A percentile compares a stretch with the other conserved stretches of the same genome.
Conservation (phyloP, 2,888 invertebrate species). For the Emesis russula region DNA sequence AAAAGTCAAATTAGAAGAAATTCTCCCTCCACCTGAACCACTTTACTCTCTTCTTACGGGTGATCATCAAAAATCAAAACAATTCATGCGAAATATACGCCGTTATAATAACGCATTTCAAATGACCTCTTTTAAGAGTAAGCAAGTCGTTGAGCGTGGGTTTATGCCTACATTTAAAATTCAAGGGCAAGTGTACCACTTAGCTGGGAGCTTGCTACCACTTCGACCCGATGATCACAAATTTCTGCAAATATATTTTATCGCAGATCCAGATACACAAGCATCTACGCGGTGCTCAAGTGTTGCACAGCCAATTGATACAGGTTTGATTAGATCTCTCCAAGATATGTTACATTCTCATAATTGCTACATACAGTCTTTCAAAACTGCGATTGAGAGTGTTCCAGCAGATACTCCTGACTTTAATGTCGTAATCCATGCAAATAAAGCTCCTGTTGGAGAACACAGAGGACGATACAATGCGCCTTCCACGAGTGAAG, state of each 20-base stretch:
- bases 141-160: slow-evolving; percentile 73
- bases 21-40: slow-evolving; percentile 77
- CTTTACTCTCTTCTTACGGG: slow-evolving; percentile 79
- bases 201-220: slow-evolving; percentile 76
- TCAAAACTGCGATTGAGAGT: slow-evolving; percentile 84
- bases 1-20: slow-evolving; percentile 80
- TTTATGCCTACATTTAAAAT: slow-evolving; percentile 85
- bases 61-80: slow-evolving; percentile 77
- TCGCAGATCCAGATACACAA: slow-evolving; percentile 78
- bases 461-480: slow-evolving; percentile 85
- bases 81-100: slow-evolving; percentile 78
- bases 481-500: slow-evolving; percentile 84
- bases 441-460: slow-evolving; percentile 80
- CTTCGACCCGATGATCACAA: slow-evolving; percentile 78
- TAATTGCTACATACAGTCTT: slow-evolving; percentile 80
- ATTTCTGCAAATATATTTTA: slow-evolving; percentile 83
- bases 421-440: slow-evolving; percentile 83
- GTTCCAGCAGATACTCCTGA: slow-evolving; percentile 75
- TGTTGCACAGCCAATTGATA: slow-evolving; percentile 78
- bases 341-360: slow-evolving; percentile 83
- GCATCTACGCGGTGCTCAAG: slow-evolving; percentile 76
- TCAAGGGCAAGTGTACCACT: slow-evolving; percentile 80
- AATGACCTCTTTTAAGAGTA: slow-evolving; percentile 83
- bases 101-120: slow-evolving; percentile 85
- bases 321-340: slow-evolving; percentile 76